Evolutionary conservation across 2,797 vertebrate genomes (phyloP).

Genomic region (Crocidura indochinensis): DNA sequence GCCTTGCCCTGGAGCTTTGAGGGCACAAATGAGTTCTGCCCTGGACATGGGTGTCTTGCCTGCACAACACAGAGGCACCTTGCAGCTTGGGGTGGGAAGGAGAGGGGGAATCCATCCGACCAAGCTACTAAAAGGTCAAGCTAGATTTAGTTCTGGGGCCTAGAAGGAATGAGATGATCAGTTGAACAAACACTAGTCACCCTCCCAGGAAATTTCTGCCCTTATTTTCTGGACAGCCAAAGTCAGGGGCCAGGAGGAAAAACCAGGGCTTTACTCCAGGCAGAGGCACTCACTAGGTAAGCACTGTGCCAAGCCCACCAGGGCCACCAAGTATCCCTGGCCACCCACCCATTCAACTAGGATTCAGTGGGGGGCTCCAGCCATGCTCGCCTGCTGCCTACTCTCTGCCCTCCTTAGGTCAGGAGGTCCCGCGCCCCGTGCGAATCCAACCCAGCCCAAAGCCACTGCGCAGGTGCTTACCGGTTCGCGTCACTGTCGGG

Average conservation of each 20-base stretch:
- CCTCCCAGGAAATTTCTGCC: slow-evolving; percentile 21
- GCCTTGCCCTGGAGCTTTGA: neutral
- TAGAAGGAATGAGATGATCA: neutral
- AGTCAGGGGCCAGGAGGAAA: neutral
- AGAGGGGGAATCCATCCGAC: neutral
- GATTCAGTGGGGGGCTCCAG: neutral
- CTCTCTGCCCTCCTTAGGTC: neutral
- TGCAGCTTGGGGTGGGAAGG: neutral
- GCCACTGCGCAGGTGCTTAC: slow-evolving; percentile 49
- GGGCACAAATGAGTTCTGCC: neutral
- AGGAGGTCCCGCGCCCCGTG: neutral
- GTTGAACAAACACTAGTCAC: neutral
- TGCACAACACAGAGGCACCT: neutral
- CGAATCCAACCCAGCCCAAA: neutral
- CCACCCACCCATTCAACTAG: too few relatives aligned
- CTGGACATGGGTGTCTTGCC: neutral
- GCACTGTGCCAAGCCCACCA: neutral
- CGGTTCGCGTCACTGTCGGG: neutral
- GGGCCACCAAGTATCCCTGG: neutral
- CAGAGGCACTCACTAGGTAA: neutral
- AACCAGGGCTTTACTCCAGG: neutral
- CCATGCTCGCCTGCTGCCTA: too few relatives aligned
- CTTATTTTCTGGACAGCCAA: neutral
- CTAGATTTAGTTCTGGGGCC: neutral
- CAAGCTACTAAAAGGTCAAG: neutral